A percentile compares a stretch with the other conserved stretches of the same genome.
Evolutionary conservation across 2,888 invertebrate genomes (phyloP).

Genomic region (Dastarcus helophoroides): DNA sequence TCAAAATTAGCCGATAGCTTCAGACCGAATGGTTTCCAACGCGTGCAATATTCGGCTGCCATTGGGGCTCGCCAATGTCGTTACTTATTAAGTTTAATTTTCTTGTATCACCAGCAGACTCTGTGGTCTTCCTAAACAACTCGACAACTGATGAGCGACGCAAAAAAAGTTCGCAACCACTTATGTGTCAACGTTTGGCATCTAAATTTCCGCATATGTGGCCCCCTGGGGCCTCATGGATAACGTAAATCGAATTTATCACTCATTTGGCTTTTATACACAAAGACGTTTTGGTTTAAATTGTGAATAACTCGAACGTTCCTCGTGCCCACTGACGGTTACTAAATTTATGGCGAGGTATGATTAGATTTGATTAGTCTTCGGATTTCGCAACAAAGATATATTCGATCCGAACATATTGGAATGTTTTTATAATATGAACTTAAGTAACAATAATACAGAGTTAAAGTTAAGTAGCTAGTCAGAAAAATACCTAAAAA

Average conservation of each 20-base stretch:
- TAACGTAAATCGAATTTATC: conserved; percentile 35
- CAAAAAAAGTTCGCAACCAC: conserved; percentile 29
- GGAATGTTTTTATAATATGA: no score
- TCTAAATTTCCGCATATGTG: conserved; percentile 39
- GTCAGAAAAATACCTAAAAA: no score
- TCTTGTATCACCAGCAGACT: conserved; percentile 36
- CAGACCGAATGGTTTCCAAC: conserved; percentile 22
- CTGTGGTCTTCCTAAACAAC: conserved; percentile 37
- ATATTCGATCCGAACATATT: no score
- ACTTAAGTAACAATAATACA: no score
- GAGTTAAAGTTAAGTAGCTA: no score
- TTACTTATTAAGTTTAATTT: conserved; percentile 34
- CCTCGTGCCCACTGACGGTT: no score
- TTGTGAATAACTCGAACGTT: conserved; percentile 19
- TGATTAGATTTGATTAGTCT: no score
- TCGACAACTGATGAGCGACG: conserved; percentile 36
- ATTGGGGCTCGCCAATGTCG: conserved; percentile 7
- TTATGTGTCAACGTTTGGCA: conserved; percentile 31
- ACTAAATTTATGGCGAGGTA: no score
- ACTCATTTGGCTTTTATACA: conserved; percentile 36
- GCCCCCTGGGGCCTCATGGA: conserved; percentile 32
- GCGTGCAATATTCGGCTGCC: conserved; percentile 24
- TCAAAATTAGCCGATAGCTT: conserved; percentile 10
- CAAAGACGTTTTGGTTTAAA: conserved; percentile 36
- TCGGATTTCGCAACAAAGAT: no score